Conservation (phyloP, 2,888 invertebrate species). For the Nephrotoma guestfalica region DNA sequence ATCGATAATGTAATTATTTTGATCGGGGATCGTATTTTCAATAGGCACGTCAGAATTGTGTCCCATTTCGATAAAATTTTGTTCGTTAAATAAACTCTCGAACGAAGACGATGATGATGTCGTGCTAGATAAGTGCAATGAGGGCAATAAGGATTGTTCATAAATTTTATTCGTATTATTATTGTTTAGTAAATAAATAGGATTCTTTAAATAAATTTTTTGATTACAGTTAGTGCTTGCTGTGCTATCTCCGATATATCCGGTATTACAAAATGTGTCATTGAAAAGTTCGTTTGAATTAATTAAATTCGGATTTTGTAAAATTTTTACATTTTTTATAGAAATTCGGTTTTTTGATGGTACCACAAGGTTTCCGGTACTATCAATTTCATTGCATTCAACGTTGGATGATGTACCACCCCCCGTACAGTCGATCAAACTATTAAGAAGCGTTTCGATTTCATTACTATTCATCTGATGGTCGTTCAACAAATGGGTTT, state of each 20-base stretch:
- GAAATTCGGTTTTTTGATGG: slow-evolving; percentile 25
- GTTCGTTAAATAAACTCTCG: neutral
- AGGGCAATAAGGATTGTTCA: neutral
- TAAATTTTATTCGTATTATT: neutral
- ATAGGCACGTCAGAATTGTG: neutral
- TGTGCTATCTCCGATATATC: neutral
- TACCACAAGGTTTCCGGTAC: slow-evolving; percentile 5
- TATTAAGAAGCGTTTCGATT: slow-evolving; percentile 34
- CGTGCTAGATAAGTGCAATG: neutral
- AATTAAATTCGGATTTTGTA: slow-evolving; percentile 22
- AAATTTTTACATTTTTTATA: slow-evolving; percentile 28
- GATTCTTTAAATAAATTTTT: slow-evolving; percentile 2
- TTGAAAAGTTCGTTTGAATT: neutral
- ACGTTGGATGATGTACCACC: neutral
- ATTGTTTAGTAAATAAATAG: neutral
- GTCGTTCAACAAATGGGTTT: slow-evolving; percentile 49
- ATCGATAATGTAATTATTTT: neutral
- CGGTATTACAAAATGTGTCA: neutral
- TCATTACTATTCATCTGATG: slow-evolving; percentile 50
- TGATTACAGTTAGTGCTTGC: neutral
- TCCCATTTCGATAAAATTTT: neutral
- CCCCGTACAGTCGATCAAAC: neutral
- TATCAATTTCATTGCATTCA: neutral
- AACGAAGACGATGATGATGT: neutral
- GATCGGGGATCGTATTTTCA: neutral